Evolutionary conservation across 2,797 vertebrate species (phyloP).

Genomic region (Artibeus lituratus): DNA sequence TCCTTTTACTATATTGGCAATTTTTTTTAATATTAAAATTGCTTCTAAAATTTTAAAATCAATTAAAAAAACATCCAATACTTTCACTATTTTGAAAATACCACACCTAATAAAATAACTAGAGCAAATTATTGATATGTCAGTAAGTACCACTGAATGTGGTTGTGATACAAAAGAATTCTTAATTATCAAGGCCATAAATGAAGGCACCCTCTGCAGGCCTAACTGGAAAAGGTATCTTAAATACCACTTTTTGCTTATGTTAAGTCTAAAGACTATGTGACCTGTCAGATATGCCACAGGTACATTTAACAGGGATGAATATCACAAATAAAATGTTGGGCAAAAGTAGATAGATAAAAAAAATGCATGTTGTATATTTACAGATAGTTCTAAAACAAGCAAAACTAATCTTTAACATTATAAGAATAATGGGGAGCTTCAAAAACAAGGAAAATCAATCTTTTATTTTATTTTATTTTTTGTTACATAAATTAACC

Average conservation of each 20-base stretch:
- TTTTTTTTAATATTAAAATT: neutral
- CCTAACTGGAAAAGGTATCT: neutral
- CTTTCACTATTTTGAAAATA: neutral
- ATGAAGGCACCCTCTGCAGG: neutral
- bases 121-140: neutral
- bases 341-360: neutral
- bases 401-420: neutral
- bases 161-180: neutral
- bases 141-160: neutral
- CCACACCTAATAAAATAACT: neutral
- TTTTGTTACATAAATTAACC: no score
- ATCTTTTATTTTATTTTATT: neutral
- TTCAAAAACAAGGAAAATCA: neutral
- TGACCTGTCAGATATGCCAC: neutral
- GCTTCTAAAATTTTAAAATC: neutral
- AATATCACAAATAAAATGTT: neutral
- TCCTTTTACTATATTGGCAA: neutral
- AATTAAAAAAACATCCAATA: neutral
- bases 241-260: neutral
- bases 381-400: neutral
- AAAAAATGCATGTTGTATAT: neutral
- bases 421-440: neutral
- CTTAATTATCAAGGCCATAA: neutral
- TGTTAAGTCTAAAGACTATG: neutral
- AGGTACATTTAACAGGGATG: neutral